A percentile compares a stretch with the other conserved stretches of the same genome.
These are phyloP conservation scores for Clamator glandarius DNA, from an alignment of 2,797 vertebrate genomes.

Conservation along the genomic window DNA sequence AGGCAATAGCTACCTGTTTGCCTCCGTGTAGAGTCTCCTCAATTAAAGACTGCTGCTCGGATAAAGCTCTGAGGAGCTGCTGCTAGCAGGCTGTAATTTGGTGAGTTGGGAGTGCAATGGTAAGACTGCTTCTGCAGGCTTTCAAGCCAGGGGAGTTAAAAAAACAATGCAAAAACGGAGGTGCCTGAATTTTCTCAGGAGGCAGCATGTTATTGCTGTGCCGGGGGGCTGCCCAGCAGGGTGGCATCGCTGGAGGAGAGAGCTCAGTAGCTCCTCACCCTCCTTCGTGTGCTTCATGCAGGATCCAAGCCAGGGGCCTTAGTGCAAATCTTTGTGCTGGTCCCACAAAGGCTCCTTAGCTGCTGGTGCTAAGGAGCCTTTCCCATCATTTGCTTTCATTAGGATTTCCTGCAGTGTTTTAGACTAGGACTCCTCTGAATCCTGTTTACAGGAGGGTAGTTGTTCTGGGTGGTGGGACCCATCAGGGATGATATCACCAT, in stretches of 20 bases:
- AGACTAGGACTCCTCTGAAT: not conserved
- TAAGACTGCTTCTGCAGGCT: not conserved
- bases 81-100: not conserved
- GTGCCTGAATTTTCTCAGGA: not conserved
- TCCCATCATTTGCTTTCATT: not conserved
- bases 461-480: not conserved
- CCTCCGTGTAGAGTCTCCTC: not conserved
- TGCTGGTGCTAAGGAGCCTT: not conserved
- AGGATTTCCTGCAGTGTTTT: not conserved
- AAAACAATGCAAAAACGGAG: not conserved
- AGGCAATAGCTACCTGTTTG: not conserved
- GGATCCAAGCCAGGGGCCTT: not conserved
- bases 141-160: not conserved
- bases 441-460: not conserved
- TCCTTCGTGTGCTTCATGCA: not conserved
- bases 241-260: not conserved
- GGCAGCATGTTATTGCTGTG: not conserved
- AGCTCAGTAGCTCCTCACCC: not conserved
- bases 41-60: not conserved
- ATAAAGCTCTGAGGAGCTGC: not conserved
- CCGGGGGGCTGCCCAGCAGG: not conserved
- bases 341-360: not conserved
- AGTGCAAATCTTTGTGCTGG: not conserved
- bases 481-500: not conserved
- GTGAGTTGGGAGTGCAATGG: not conserved